Conservation (phyloP, 1,140 invertebrate species). For the Hycleus phaleratus region DNA sequence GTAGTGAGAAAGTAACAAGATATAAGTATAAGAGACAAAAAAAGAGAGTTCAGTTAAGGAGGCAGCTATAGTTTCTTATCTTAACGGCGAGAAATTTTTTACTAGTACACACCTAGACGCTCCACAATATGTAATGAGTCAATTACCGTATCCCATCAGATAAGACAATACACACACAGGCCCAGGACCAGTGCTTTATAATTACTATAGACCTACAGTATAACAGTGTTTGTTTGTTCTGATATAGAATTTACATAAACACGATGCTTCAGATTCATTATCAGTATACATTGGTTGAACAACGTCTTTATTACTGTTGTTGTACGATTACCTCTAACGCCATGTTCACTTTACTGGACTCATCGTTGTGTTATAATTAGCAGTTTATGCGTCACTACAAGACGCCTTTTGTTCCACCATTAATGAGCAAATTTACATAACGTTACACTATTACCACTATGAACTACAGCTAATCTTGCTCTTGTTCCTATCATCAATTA, state of each 20-base stretch:
- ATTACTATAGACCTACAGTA: slow-evolving; percentile 23
- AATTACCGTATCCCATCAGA: slow-evolving; percentile 32
- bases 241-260: slow-evolving; percentile 33
- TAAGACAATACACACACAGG: slow-evolving; percentile 25
- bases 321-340: background rate
- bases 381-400: background rate
- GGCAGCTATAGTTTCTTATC: slow-evolving; percentile 24
- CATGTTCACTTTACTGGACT: background rate
- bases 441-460: too few species aligned
- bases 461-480: too few species aligned
- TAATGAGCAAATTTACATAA: too few species aligned
- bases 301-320: slow-evolving; percentile 26
- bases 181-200: slow-evolving; percentile 28
- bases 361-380: slow-evolving; percentile 12
- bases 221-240: slow-evolving; percentile 8
- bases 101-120: slow-evolving; percentile 32
- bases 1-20: slow-evolving; percentile 26
- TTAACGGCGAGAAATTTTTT: slow-evolving; percentile 34
- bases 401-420: too few species aligned
- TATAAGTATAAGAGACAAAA: slow-evolving; percentile 9
- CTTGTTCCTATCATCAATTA: too few species aligned
- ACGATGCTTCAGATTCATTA: slow-evolving; percentile 31
- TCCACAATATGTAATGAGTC: slow-evolving; percentile 33
- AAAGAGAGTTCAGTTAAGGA: slow-evolving; percentile 2
- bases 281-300: slow-evolving; percentile 20